A percentile compares a stretch with the other conserved stretches of the same genome.
phyloP scores from a whole-genome alignment of 2,888 invertebrate species.

The Ernsta delagoae region DNA sequence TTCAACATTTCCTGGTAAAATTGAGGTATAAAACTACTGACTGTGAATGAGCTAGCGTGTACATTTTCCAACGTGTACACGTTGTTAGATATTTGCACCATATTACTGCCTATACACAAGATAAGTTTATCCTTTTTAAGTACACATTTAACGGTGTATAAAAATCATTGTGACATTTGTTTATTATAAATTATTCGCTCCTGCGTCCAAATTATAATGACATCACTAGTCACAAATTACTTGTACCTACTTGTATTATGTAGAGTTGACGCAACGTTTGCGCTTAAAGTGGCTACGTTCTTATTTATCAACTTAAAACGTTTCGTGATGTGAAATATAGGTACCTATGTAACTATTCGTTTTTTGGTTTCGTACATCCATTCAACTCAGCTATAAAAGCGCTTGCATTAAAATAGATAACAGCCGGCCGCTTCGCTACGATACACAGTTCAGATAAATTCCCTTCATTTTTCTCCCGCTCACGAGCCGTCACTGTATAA shows the following conservation, averaged over 20 bases:
- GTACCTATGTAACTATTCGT: slow-evolving; percentile 23
- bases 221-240: neutral
- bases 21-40: neutral
- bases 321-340: slow-evolving; percentile 39
- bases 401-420: slow-evolving; percentile 63
- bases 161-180: too few relatives aligned
- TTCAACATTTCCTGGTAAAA: neutral
- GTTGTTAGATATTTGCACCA: too few relatives aligned
- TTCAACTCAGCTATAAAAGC: slow-evolving; percentile 45
- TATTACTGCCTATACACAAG: too few relatives aligned
- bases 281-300: slow-evolving; percentile 8
- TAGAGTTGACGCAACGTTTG: slow-evolving; percentile 9
- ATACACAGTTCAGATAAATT: slow-evolving; percentile 71
- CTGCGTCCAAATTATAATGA: too few relatives aligned
- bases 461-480: slow-evolving; percentile 71
- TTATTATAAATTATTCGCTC: too few relatives aligned
- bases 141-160: too few relatives aligned
- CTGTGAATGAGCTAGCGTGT: neutral
- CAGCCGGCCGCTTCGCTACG: slow-evolving; percentile 53
- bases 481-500: slow-evolving; percentile 67
- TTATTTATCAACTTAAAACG: slow-evolving; percentile 38
- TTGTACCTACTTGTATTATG: too few relatives aligned
- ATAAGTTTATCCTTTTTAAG: too few relatives aligned
- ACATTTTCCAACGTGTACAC: too few relatives aligned
- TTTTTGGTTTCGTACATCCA: slow-evolving; percentile 47